Evolutionary conservation across 2,888 invertebrate species (phyloP), one percentile per base, ranked within the genome.

Genomic region (Cancer borealis): DNA sequence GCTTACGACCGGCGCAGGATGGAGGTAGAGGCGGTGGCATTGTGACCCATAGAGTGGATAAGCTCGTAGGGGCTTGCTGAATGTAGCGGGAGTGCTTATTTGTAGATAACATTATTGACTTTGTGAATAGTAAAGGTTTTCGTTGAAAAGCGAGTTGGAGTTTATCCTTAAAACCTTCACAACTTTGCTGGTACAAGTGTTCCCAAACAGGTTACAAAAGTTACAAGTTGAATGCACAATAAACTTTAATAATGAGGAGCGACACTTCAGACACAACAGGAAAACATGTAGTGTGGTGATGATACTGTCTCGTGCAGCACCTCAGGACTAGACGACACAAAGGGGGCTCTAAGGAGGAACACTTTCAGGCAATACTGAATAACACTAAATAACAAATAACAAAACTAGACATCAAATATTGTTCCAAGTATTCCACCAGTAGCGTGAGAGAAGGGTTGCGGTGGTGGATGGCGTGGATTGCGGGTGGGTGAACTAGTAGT

Each of bases 1-100:
- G 93, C 79, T 0, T 79, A 73, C 39, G 95, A 95, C 60, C 26
- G 45, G 87, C 49, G 66, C n/a, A 92, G 49, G 79, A n/a, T 17
- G 39, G 90, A 87, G 54, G 26, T 1, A 0, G 17, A 91, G 47
- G 54, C 54, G 39, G 84, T 39, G 84, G 39, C 30, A 39, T 84
- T 12, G 84, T 84, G 39, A 84, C 39, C 84, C 84, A n/a, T 4
- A 84, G 84, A 84, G 39, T 4, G 39, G 14, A 30, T 84, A 39
- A 30, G 10, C 84, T 39, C 39, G n/a, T 39, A 39, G 84, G 84
- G 39, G 5, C 10, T 73, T 26, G 60, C n/a, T 26, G 8, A 10
- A 73, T 73, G 26, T 73, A 12, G 39, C 14, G 14, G 3, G 4
- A 5, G 39, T 8, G 39, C 84, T 39, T 39, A 14, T 14, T 30